These are phyloP conservation scores for Agriopis marginaria DNA, from an alignment of 2,888 invertebrate species.

Conservation along the genomic window DNA sequence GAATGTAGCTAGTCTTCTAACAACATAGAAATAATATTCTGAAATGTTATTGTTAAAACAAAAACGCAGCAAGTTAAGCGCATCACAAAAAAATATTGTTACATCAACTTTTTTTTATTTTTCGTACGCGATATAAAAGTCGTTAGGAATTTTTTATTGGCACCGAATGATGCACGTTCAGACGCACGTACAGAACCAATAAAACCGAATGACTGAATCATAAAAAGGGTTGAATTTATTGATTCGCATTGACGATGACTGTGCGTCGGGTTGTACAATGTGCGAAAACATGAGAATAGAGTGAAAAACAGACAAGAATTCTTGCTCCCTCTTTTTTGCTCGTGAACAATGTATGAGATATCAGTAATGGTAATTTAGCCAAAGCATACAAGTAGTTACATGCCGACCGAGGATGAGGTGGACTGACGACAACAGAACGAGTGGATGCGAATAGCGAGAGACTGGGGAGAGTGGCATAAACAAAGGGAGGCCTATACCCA, in stretches of 20 bases:
- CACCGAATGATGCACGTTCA: conserved; percentile 76
- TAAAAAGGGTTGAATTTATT: conserved; percentile 85
- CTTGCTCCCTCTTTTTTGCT: neutral
- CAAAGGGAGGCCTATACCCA: too few species aligned
- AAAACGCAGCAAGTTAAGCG: conserved; percentile 41
- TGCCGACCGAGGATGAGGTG: too few species aligned
- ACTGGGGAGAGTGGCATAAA: too few species aligned
- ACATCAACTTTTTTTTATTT: conserved; percentile 64
- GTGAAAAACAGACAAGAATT: neutral
- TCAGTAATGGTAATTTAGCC: neutral
- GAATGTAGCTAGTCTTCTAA: too few species aligned
- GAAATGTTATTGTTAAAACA: conserved; percentile 34
- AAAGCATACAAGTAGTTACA: too few species aligned
- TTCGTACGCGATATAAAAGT: conserved; percentile 69
- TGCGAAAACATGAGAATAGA: conserved; percentile 6
- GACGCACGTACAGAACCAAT: conserved; percentile 75
- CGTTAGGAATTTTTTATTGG: conserved; percentile 76
- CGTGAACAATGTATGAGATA: neutral
- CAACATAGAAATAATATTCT: conserved; percentile 8
- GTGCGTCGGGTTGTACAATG: conserved; percentile 6
- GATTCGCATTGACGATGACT: conserved; percentile 79
- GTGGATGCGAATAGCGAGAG: too few species aligned
- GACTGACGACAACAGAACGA: too few species aligned
- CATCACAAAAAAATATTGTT: conserved; percentile 55
- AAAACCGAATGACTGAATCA: conserved; percentile 81